These are phyloP conservation scores for Corvus hawaiiensis DNA, from an alignment of 2,113 vertebrate genomes.

Conservation along the genomic window DNA sequence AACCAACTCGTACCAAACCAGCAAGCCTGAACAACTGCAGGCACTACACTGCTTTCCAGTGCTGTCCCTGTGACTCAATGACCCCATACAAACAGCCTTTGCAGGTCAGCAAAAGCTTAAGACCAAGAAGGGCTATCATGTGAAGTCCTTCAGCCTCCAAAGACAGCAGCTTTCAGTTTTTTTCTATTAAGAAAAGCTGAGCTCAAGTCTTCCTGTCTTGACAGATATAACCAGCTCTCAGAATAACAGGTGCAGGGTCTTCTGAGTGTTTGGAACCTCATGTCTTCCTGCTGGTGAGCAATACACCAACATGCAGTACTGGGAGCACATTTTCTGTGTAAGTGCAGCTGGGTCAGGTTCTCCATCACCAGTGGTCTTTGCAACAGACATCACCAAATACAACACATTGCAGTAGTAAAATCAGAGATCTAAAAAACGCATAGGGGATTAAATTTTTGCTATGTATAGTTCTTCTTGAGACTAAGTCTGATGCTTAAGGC, in stretches of 20 bases:
- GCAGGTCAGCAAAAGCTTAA: not conserved
- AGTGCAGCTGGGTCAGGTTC: not conserved
- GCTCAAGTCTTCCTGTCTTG: not conserved
- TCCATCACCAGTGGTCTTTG: not conserved
- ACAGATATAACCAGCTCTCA: not conserved
- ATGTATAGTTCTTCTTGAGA: not conserved
- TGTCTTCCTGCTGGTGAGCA: not conserved
- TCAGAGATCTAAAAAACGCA: not conserved
- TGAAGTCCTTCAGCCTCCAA: not conserved
- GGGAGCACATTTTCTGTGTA: not conserved
- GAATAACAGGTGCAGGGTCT: not conserved
- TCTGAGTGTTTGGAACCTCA: not conserved
- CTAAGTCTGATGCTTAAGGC: not conserved
- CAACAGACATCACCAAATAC: not conserved
- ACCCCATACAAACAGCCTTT: not conserved
- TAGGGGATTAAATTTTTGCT: not conserved
- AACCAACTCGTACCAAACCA: not conserved
- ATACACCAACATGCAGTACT: not conserved
- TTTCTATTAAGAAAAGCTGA: not conserved
- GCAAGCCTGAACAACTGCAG: not conserved
- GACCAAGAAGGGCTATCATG: not conserved
- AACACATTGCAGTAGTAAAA: not conserved
- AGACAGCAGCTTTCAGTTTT: not conserved
- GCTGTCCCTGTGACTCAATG: not conserved
- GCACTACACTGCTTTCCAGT: rapidly evolving